phyloP scores from a whole-genome alignment of 2,888 invertebrate species.

The Hofmannophila pseudospretella region DNA sequence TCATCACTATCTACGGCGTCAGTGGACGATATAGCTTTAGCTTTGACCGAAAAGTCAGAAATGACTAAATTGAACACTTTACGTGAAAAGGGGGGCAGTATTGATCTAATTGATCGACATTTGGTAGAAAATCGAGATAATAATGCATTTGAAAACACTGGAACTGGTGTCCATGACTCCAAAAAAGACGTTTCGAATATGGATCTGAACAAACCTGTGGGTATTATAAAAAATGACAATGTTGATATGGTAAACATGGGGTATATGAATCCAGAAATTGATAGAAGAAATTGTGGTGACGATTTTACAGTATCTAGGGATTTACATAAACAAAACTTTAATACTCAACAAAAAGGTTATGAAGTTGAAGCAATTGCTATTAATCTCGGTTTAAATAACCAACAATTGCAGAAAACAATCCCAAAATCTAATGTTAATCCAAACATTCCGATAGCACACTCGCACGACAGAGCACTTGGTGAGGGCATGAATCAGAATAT shows the following conservation, averaged over 20 bases:
- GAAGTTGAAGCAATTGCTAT: conserved; percentile 65
- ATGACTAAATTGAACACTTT: conserved; percentile 44
- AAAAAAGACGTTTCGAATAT: conserved; percentile 34
- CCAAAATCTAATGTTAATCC: conserved; percentile 37
- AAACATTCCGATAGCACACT: conserved; percentile 34
- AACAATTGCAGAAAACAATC: conserved; percentile 44
- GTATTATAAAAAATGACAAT: conserved; percentile 49
- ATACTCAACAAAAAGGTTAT: conserved; percentile 48
- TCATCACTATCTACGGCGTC: conserved; percentile 35
- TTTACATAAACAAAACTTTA: conserved; percentile 34
- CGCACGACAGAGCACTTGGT: conserved; percentile 42
- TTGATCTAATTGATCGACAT: conserved; percentile 32
- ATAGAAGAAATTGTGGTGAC: conserved; percentile 43
- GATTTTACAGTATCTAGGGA: conserved; percentile 40
- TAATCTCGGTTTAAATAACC: conserved; percentile 60
- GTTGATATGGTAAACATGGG: conserved; percentile 74
- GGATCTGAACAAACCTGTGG: conserved; percentile 38
- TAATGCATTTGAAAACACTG: conserved; percentile 31
- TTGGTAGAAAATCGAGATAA: conserved; percentile 35
- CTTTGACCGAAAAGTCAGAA: conserved; percentile 63
- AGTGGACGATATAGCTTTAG: conserved; percentile 61
- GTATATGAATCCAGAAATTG: conserved; percentile 58
- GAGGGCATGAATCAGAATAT: conserved; percentile 47
- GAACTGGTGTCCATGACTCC: conserved; percentile 29
- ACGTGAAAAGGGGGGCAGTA: conserved; percentile 41